These are phyloP conservation scores for Corvus cornix DNA, from an alignment of 2,113 vertebrate species.

Conservation along the genomic window DNA sequence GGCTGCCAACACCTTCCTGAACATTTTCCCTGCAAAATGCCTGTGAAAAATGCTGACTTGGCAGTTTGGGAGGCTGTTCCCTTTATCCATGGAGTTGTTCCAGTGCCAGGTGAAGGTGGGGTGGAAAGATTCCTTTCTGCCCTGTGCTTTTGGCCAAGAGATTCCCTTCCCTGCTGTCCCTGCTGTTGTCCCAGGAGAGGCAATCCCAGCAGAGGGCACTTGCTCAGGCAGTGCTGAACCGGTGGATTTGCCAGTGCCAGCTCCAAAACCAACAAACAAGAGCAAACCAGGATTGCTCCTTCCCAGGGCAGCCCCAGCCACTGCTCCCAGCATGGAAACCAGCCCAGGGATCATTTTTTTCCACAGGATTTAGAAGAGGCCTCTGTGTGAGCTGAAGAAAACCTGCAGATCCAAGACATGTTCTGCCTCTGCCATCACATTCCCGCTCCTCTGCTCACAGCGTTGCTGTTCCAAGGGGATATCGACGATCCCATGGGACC, in stretches of 20 bases:
- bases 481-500: rapidly evolving
- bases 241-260: background rate
- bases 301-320: background rate
- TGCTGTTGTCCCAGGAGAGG: background rate
- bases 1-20: background rate
- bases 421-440: background rate
- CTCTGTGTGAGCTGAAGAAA: background rate
- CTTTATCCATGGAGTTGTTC: background rate
- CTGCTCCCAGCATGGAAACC: background rate
- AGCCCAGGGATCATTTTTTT: background rate
- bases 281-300: background rate
- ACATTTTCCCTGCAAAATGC: rapidly evolving
- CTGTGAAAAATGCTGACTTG: background rate
- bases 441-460: background rate
- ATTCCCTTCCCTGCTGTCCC: background rate
- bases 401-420: rapidly evolving
- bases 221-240: background rate
- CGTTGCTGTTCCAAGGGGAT: background rate
- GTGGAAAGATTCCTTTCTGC: background rate
- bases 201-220: background rate
- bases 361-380: background rate
- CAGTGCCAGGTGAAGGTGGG: background rate
- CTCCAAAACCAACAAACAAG: background rate
- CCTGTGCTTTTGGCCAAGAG: background rate
- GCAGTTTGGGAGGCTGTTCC: background rate